Evolutionary conservation across 2,888 invertebrate genomes (phyloP).

Genomic region (Phaedon cochleariae): DNA sequence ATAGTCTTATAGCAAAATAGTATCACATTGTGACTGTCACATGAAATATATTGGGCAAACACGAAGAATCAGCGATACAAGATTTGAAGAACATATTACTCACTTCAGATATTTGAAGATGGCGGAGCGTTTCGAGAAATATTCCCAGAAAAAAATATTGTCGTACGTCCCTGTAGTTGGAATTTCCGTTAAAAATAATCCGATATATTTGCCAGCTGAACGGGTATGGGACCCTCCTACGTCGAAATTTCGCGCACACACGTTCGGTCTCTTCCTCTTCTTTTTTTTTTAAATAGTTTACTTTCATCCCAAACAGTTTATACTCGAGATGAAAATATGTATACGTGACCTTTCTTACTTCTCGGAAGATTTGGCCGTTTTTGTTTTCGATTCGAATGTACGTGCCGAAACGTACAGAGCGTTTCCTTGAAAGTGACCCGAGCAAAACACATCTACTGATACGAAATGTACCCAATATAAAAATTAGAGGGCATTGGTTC

Average conservation of each 20-base stretch:
- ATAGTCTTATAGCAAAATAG: too few species aligned
- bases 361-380: conserved; percentile 8
- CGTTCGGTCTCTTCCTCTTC: neutral
- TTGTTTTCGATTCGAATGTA: neutral
- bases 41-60: too few species aligned
- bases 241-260: conserved; percentile 22
- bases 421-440: neutral
- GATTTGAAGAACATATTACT: neutral
- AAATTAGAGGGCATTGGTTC: too few species aligned
- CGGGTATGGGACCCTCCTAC: conserved; percentile 22
- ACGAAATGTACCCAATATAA: too few species aligned
- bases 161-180: conserved; percentile 19
- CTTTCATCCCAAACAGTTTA: conserved; percentile 18
- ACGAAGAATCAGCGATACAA: too few species aligned
- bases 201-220: conserved; percentile 18
- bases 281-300: conserved; percentile 19
- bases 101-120: neutral
- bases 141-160: neutral
- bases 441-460: too few species aligned
- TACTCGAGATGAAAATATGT: neutral
- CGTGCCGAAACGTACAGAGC: conserved; percentile 4
- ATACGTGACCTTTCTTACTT: conserved; percentile 6
- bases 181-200: conserved; percentile 31
- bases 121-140: neutral
- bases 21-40: too few species aligned